phyloP scores from a whole-genome alignment of 1,140 invertebrate species.

The Zaprionus camerounensis region DNA sequence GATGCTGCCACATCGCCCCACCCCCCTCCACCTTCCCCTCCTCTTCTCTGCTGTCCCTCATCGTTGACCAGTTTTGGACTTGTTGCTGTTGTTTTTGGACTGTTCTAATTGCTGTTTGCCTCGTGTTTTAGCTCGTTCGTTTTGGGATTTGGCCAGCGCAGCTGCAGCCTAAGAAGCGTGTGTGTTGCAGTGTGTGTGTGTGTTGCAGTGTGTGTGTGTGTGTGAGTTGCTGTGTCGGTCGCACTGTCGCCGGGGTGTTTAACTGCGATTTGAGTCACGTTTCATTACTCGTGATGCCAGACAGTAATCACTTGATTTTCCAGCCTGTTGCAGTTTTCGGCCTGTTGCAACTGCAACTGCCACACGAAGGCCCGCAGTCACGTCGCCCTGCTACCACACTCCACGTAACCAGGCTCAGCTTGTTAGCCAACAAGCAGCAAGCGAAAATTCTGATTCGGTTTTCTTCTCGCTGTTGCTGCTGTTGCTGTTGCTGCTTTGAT shows the following conservation, averaged over 20 bases:
- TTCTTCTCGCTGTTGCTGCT: neutral
- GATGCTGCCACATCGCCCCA: neutral
- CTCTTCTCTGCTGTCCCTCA: neutral
- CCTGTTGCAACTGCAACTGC: slow-evolving; percentile 35
- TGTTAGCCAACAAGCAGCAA: slow-evolving; percentile 28
- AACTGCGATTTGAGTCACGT: slow-evolving; percentile 82
- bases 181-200: neutral
- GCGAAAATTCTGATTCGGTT: slow-evolving; percentile 65
- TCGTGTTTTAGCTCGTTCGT: slow-evolving; percentile 65
- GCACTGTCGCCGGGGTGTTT: slow-evolving; percentile 64
- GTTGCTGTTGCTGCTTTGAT: slow-evolving; percentile 60
- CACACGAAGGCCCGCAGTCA: slow-evolving; percentile 35
- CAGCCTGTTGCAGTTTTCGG: slow-evolving; percentile 39
- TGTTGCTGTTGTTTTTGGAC: slow-evolving; percentile 55
- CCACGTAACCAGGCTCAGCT: slow-evolving; percentile 34
- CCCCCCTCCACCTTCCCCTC: neutral
- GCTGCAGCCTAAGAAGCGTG: neutral
- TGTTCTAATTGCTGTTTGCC: slow-evolving; percentile 79
- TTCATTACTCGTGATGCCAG: slow-evolving; percentile 81
- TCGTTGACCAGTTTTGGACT: slow-evolving; percentile 36
- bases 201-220: slow-evolving; percentile 1
- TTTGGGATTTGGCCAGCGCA: slow-evolving; percentile 27
- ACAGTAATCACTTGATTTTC: slow-evolving; percentile 82
- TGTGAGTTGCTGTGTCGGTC: slow-evolving; percentile 38
- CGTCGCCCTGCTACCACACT: slow-evolving; percentile 40